Evolutionary conservation across 2,888 invertebrate species (phyloP).

Genomic region (Trissonchulus sp.): DNA sequence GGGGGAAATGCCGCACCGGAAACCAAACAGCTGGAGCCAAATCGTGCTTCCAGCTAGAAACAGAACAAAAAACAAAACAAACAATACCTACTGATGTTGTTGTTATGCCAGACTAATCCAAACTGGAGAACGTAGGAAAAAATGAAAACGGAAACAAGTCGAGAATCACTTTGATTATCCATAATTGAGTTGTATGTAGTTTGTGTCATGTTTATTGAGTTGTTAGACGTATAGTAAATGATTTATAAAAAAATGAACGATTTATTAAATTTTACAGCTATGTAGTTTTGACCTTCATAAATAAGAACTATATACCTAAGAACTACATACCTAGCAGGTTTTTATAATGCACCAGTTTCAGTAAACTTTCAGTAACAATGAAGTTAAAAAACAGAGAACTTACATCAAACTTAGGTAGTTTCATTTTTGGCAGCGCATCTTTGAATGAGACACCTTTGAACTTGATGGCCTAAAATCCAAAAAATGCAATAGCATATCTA

Average conservation of each 20-base stretch:
- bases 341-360: not conserved
- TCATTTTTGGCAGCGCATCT: not conserved
- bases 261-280: not conserved
- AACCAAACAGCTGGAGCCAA: not conserved
- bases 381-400: not conserved
- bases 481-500: no score
- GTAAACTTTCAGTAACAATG: not conserved
- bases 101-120: not conserved
- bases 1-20: not conserved
- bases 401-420: not conserved
- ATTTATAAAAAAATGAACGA: no score
- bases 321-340: no score
- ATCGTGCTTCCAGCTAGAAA: not conserved
- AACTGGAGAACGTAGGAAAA: no score
- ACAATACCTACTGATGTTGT: not conserved
- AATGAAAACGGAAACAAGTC: no score
- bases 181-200: no score
- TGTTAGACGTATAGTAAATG: no score
- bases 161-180: no score
- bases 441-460: not conserved
- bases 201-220: no score
- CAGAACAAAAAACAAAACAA: not conserved
- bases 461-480: not conserved
- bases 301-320: no score
- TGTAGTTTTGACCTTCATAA: not conserved